Evolutionary conservation across 1,140 invertebrate genomes (phyloP).

Genomic region (Centruroides sculpturatus): DNA sequence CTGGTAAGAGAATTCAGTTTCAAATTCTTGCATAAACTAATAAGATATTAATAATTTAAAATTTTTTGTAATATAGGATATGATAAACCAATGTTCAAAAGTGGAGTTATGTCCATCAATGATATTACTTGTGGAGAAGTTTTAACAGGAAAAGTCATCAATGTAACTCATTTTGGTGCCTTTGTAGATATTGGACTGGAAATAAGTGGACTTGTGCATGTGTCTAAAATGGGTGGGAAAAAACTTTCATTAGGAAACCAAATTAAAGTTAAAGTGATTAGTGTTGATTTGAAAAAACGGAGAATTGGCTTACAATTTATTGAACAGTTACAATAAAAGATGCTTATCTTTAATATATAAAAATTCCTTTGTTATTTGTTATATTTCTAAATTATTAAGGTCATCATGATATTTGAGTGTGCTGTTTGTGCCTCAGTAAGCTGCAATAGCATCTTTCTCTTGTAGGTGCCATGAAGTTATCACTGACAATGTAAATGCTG

Average conservation of each 20-base stretch:
- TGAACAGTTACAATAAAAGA: too few relatives aligned
- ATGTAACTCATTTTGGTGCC: slow-evolving; percentile 74
- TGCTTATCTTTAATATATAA: too few relatives aligned
- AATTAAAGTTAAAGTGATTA: slow-evolving; percentile 44
- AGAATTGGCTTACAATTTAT: too few relatives aligned
- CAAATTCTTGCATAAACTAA: not conserved
- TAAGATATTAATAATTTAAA: not conserved
- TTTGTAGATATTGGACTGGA: slow-evolving; percentile 79
- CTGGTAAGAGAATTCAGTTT: slow-evolving; percentile 19
- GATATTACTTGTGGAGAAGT: slow-evolving; percentile 39
- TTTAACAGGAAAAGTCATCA: slow-evolving; percentile 49
- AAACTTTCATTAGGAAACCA: slow-evolving; percentile 50
- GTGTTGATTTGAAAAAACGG: slow-evolving; percentile 24
- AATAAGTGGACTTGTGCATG: slow-evolving; percentile 56
- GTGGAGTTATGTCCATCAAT: slow-evolving; percentile 40
- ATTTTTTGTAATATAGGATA: slow-evolving; percentile 27
- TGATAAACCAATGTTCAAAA: slow-evolving; percentile 49
- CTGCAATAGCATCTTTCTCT: too few relatives aligned
- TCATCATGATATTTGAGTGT: too few relatives aligned
- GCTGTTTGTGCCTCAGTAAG: too few relatives aligned
- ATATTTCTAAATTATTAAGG: too few relatives aligned
- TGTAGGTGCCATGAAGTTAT: too few relatives aligned
- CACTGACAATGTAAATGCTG: too few relatives aligned
- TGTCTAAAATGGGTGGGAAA: slow-evolving; percentile 40
- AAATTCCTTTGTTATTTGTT: too few relatives aligned